Percentiles rank a stretch among this genome's conserved stretches.
phyloP scores from a whole-genome alignment of 2,113 vertebrate species.

The Tonatia bakeri region DNA sequence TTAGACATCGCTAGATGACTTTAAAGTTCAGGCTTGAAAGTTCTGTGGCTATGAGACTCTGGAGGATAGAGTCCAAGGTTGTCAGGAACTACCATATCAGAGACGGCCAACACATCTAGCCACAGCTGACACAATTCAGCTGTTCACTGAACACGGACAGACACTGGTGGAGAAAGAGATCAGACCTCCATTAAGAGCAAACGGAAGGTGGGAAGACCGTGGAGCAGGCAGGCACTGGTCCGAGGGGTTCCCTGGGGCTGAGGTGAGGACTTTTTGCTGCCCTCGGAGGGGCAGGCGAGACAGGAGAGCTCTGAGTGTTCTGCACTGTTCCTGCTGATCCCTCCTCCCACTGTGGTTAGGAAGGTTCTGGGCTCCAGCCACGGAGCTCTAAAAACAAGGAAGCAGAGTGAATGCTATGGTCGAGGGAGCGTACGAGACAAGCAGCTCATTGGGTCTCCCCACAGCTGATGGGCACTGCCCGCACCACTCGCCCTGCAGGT shows the following conservation, averaged over 20 bases:
- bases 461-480: accelerated
- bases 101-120: background rate
- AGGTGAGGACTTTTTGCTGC: background rate
- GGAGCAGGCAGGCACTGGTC: background rate
- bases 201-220: background rate
- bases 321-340: background rate
- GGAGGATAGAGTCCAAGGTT: background rate
- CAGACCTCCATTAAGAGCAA: background rate
- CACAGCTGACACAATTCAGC: background rate
- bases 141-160: background rate
- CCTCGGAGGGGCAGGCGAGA: background rate
- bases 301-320: accelerated
- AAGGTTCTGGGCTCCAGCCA: background rate
- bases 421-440: background rate
- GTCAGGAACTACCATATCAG: background rate
- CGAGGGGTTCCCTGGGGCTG: background rate
- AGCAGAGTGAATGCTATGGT: too few species aligned
- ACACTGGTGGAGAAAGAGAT: background rate
- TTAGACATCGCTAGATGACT: background rate
- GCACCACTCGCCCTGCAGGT: background rate
- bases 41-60: too few species aligned
- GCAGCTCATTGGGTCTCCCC: background rate
- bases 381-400: background rate
- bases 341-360: background rate
- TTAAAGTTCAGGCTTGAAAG: background rate